These are phyloP conservation scores for Poeciliopsis turneri DNA, from an alignment of 2,797 vertebrate genomes.

Conservation along the genomic window DNA sequence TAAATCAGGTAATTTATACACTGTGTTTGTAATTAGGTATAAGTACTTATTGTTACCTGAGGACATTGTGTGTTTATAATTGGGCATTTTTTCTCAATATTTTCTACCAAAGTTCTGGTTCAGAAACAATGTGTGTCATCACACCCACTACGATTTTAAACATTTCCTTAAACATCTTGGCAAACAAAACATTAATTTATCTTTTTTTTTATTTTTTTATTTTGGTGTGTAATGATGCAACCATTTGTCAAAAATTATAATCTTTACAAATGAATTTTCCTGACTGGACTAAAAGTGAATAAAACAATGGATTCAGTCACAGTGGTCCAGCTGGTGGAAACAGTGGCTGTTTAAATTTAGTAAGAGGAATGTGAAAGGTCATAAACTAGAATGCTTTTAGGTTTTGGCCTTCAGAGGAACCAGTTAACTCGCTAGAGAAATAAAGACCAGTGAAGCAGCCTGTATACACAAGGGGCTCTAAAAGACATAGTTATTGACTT, in stretches of 20 bases:
- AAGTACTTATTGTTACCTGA: neutral
- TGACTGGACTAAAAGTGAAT: neutral
- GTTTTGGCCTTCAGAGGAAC: neutral
- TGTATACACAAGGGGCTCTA: neutral
- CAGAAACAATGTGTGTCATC: neutral
- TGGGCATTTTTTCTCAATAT: neutral
- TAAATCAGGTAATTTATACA: neutral
- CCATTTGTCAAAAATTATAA: neutral
- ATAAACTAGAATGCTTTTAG: neutral
- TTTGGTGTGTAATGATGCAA: neutral
- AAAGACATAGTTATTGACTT: constrained; percentile 18
- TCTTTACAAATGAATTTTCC: neutral
- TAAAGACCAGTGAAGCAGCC: neutral
- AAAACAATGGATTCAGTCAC: neutral
- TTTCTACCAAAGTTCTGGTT: neutral
- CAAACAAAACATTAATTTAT: neutral
- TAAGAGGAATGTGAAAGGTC: constrained; percentile 1
- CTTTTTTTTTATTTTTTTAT: neutral
- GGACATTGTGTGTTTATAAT: neutral
- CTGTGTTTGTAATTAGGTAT: neutral
- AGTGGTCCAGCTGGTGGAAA: neutral
- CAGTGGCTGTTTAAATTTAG: constrained; percentile 4
- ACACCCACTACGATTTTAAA: neutral
- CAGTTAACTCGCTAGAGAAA: neutral
- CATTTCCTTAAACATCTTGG: too few species aligned